These are phyloP conservation scores for Corvus moneduloides DNA, from an alignment of 2,113 vertebrate genomes.

Conservation along the genomic window DNA sequence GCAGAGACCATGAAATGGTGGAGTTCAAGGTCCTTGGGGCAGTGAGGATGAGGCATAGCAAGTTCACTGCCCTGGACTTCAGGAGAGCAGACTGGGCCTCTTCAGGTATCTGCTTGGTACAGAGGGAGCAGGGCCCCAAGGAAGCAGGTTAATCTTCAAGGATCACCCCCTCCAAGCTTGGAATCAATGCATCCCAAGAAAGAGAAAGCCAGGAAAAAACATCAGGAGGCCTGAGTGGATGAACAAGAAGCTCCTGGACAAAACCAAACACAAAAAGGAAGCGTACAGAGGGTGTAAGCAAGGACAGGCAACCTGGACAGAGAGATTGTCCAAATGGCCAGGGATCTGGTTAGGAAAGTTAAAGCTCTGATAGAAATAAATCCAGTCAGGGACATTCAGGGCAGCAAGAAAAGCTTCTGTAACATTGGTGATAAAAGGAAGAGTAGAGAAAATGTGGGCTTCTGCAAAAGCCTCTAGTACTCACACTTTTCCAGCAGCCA, in stretches of 20 bases:
- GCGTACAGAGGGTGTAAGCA: neutral
- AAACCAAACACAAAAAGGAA: neutral
- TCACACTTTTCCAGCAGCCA: neutral
- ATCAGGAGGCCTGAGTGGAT: neutral
- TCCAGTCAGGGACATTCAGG: neutral
- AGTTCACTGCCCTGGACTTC: neutral
- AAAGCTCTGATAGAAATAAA: neutral
- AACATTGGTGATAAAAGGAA: neutral
- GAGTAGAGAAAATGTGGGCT: neutral
- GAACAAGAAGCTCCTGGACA: neutral
- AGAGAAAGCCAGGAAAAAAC: neutral
- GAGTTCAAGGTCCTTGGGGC: neutral
- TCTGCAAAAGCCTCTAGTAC: neutral
- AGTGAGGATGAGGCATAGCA: neutral
- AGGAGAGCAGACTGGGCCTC: neutral
- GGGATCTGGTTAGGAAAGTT: neutral
- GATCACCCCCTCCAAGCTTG: neutral
- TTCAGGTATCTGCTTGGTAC: neutral
- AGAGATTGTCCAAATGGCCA: neutral
- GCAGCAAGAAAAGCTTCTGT: neutral
- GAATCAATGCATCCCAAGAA: neutral
- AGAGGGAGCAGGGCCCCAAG: neutral
- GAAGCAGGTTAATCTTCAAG: neutral
- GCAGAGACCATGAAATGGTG: neutral
- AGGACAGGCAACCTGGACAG: neutral